Conservation (phyloP, 2,797 vertebrate genomes). For the Intellagama lesueurii region DNA sequence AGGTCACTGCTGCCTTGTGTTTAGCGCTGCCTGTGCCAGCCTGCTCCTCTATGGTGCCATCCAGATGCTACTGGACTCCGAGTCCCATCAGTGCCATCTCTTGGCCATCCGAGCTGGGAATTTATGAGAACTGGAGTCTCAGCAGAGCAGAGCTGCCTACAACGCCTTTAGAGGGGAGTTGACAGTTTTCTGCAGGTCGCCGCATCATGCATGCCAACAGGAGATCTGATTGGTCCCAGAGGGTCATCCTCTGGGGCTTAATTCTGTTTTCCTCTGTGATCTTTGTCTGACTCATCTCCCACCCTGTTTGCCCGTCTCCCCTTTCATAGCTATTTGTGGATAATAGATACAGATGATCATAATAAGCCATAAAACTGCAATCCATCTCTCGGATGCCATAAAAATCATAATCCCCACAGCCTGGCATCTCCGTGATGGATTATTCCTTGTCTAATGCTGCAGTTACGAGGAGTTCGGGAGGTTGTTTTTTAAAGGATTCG, state of each 20-base stretch:
- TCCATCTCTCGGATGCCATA: conserved; percentile 59
- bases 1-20: not conserved
- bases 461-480: conserved; percentile 34
- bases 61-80: not conserved
- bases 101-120: not conserved
- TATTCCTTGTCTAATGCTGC: conserved; percentile 48
- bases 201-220: not conserved
- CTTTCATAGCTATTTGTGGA: conserved; percentile 24
- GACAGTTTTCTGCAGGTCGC: not conserved
- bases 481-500: conserved; percentile 51
- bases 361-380: conserved; percentile 52
- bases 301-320: conserved; percentile 14
- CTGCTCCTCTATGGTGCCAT: too few species aligned
- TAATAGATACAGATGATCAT: conserved; percentile 44
- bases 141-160: not conserved
- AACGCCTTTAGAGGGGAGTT: not conserved
- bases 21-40: not conserved
- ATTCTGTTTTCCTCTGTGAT: conserved; percentile 20
- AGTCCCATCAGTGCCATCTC: not conserved
- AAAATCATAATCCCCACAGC: conserved; percentile 51
- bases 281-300: not conserved
- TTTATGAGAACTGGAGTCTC: not conserved
- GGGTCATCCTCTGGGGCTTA: not conserved
- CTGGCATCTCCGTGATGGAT: conserved; percentile 38
- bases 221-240: not conserved